Evolutionary conservation across 2,797 vertebrate species (phyloP).

Genomic region (Numenius phaeopus): DNA sequence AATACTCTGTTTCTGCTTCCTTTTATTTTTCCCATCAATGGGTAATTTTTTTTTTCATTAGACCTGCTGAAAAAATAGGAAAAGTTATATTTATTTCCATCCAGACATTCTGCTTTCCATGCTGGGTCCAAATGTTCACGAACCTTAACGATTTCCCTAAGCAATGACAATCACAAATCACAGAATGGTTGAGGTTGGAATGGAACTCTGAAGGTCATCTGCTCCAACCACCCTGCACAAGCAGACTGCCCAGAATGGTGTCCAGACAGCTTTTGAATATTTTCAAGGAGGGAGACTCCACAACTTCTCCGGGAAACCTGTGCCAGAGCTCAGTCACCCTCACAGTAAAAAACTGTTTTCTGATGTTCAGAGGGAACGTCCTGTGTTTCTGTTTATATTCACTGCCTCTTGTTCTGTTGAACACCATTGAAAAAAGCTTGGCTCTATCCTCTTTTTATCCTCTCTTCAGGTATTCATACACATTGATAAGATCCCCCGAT

Average conservation of each 20-base stretch:
- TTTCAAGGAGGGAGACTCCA: not conserved
- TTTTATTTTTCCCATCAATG: not conserved
- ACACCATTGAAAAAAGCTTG: not conserved
- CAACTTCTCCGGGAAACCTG: not conserved
- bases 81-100: not conserved
- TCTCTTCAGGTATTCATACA: not conserved
- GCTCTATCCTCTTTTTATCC: not conserved
- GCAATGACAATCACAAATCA: not conserved
- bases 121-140: not conserved
- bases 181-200: not conserved
- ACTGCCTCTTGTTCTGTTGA: not conserved
- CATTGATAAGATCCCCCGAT: not conserved
- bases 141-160: not conserved
- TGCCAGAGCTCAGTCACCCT: not conserved
- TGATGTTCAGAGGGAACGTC: not conserved
- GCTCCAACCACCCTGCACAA: not conserved
- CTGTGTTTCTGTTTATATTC: not conserved
- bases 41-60: accelerated
- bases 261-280: not conserved
- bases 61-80: not conserved
- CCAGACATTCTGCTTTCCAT: not conserved
- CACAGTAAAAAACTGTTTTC: not conserved
- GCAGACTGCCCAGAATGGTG: not conserved
- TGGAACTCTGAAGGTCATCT: not conserved
- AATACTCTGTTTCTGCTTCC: accelerated